Percentiles rank a stretch among this genome's conserved stretches.
Evolutionary conservation across 2,888 invertebrate species (phyloP).

Genomic region (Trichogramma dendrolimi): DNA sequence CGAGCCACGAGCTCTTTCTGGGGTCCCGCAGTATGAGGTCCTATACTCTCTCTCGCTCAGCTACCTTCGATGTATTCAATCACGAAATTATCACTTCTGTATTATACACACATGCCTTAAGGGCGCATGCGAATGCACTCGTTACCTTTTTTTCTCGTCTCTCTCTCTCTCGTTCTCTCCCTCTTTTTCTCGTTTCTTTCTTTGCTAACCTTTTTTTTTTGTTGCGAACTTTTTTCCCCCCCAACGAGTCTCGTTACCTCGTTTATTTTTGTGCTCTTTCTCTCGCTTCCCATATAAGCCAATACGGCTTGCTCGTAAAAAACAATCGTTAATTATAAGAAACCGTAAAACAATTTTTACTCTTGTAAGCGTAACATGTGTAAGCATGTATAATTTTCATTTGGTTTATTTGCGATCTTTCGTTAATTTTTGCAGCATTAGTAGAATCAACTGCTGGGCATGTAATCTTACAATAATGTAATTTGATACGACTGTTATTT

Average conservation of each 20-base stretch:
- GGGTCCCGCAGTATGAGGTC: constrained; percentile 16
- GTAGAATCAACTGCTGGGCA: too few species aligned
- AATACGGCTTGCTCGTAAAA: too few species aligned
- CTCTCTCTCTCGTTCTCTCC: not conserved
- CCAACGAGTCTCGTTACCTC: not conserved
- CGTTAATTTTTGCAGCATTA: too few species aligned
- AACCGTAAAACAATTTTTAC: not conserved
- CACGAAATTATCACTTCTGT: constrained; percentile 52
- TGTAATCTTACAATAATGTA: too few species aligned
- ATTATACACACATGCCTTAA: constrained; percentile 22
- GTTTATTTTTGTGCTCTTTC: not conserved
- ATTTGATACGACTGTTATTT: too few species aligned
- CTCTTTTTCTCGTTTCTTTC: not conserved
- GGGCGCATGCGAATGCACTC: not conserved
- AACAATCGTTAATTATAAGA: too few species aligned
- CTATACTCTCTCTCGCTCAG: constrained; percentile 9
- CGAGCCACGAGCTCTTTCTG: constrained; percentile 32
- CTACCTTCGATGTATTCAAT: constrained; percentile 51
- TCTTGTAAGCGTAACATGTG: not conserved
- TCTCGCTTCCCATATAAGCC: not conserved
- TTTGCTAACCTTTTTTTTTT: not conserved
- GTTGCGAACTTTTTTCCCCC: not conserved
- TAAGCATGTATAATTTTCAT: not conserved
- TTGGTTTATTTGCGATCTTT: not conserved
- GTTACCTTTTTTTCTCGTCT: not conserved